Base-by-base conservation (phyloP, 1,140 invertebrate genomes). In the Ips nitidus region DNA sequence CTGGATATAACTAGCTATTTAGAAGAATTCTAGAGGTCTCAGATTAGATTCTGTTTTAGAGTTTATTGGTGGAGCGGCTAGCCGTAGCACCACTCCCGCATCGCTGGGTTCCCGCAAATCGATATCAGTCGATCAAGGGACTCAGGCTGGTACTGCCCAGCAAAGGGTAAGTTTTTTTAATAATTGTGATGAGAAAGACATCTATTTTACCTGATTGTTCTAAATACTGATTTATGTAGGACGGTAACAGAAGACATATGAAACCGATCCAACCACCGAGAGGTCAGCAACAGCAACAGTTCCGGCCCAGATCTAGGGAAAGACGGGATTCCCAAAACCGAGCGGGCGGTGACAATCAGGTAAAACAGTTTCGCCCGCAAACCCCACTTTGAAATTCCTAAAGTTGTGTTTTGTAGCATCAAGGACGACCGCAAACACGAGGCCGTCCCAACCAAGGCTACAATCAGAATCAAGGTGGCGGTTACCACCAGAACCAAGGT, bases 61-160 rank as follows among this genome's bases (percentile, higher is more conserved):
- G 81, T 84, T 92, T 73, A 89, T 93, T 75, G 86, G 89, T 69
- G 87, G 87, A 68, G 89, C 89, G 71, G 88, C 86, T 22, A 89
- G 88, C n/a, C 84, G 91, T 56, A 91, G 91, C 45, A 90, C 90
- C 47, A 94, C 92, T 7, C 90, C 90, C 43, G 89, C 88, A 41
- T 86, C 87, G 62, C 80, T 88, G 65, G 78, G 89, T 60, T 85
- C 88, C 47, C 84, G 89, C 77, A 90, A 93, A 81, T 91, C 92
- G 72, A 91, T 92, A 50, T 93, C 92, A 2, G 87, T 88, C 66
- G 94, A 96, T 80, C 90, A 94, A 78, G 87, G 89, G 68, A 89
- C 89, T 59, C 93, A 95, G 81, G 76, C 75, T 4, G 76, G 77
- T 8, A 75, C 75, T 40, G 63, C 22, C 41, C 50, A 64, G 36